Evolutionary conservation across 2,797 vertebrate species (phyloP).

Genomic region (Luscinia luscinia): DNA sequence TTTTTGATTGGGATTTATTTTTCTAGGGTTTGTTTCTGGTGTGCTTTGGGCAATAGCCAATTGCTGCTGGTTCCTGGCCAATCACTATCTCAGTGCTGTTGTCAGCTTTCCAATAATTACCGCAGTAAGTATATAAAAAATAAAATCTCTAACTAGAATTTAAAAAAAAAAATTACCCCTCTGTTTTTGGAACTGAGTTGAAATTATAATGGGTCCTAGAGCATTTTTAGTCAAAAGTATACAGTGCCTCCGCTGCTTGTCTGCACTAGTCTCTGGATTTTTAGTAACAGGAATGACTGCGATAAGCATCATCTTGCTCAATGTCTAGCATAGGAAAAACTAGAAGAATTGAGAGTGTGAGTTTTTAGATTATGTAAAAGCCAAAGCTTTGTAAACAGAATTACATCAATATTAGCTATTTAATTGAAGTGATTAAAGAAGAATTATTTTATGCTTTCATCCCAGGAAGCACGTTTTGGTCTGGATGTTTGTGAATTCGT

Average conservation of each 20-base stretch:
- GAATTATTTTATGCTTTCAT: background rate
- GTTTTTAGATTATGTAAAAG: background rate
- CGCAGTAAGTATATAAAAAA: conserved; percentile 81
- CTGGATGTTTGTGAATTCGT: background rate
- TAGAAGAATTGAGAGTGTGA: background rate
- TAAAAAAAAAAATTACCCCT: background rate
- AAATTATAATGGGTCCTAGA: background rate
- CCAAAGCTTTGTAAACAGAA: background rate
- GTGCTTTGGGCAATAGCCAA: conserved; percentile 86
- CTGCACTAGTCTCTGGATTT: background rate
- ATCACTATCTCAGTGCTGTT: conserved; percentile 85
- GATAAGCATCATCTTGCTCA: background rate
- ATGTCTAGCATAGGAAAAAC: background rate
- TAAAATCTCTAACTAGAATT: background rate
- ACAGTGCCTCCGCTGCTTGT: background rate
- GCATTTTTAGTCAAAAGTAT: background rate
- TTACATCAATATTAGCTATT: background rate
- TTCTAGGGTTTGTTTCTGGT: conserved; percentile 83
- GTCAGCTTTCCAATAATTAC: conserved; percentile 89
- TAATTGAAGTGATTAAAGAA: background rate
- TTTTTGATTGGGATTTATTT: conserved; percentile 18
- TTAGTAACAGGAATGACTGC: background rate
- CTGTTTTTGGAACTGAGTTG: background rate
- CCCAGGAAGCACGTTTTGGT: background rate
- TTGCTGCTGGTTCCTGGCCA: conserved; percentile 90